Base-by-base conservation (phyloP, 1,140 invertebrate genomes). In the Manduca sexta region DNA sequence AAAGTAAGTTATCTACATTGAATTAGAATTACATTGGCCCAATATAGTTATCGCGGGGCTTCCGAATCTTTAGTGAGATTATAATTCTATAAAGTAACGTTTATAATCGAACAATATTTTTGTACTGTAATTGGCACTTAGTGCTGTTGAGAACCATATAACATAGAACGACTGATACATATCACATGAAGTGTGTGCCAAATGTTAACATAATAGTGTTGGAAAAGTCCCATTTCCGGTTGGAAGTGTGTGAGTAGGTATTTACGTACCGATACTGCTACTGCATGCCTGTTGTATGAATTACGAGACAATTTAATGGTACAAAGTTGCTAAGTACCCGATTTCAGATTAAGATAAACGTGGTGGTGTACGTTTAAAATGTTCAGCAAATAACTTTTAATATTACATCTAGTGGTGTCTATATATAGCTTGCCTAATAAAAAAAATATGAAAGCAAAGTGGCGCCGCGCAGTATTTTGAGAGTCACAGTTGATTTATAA, bases 221-320 rank as follows among this genome's bases (percentile, higher is more conserved):
- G 54, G 56, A 64, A 66, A 41, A 56, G 71, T 71, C 71, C 61
- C 66, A 65, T 71, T 69, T 69, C 62, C 14, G 16, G 21, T 47
- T 29, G 21, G 26, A 40, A 52, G 40, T 30, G 35, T 41, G 29
- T 45, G 37, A 29, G 26, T 30, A 48, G n/a, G 49, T 37, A 54
- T 15, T 44, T 26, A 45, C 31, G 45, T 35, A 57, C 52, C 55
- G 52, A 56, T 49, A 34, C 39, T 45, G 44, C 37, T n/a, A n/a
- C n/a, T n/a, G n/a, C n/a, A n/a, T n/a, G n/a, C n/a, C n/a, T n/a
- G n/a, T n/a, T n/a, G n/a, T n/a, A n/a, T n/a, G n/a, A n/a, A n/a
- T n/a, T n/a, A 49, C 26, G 40, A 37, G 41, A 39, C 8, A 18
- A 14, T 34, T 31, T 31, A 8, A 31, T 31, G 30, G 30, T 31